These are phyloP conservation scores for Cryptus armator DNA, from an alignment of 2,888 invertebrate species.

Conservation along the genomic window DNA sequence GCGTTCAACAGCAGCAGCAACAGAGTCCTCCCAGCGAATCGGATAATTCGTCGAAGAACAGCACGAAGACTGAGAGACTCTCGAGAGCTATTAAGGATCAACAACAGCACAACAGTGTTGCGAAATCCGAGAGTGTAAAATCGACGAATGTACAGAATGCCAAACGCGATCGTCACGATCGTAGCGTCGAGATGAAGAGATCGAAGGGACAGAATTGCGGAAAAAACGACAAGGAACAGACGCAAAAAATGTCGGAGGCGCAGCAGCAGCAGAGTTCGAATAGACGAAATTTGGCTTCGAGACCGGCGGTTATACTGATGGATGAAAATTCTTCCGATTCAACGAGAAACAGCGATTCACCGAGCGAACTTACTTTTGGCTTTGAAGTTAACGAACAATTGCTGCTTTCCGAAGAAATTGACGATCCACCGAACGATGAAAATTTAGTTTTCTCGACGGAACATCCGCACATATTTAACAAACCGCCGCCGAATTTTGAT, in stretches of 20 bases:
- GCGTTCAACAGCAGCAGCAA: slow-evolving; percentile 67
- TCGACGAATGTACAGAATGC: slow-evolving; percentile 62
- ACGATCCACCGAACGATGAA: slow-evolving; percentile 70
- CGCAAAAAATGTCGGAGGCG: slow-evolving; percentile 68
- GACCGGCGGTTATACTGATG: slow-evolving; percentile 91
- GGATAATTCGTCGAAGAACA: slow-evolving; percentile 65
- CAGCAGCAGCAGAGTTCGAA: slow-evolving; percentile 63
- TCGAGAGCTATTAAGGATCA: slow-evolving; percentile 74
- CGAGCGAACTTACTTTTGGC: slow-evolving; percentile 91
- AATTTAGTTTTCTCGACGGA: slow-evolving; percentile 72
- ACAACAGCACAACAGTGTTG: slow-evolving; percentile 65
- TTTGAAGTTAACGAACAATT: slow-evolving; percentile 92
- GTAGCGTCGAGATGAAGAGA: slow-evolving; percentile 70
- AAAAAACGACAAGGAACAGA: slow-evolving; percentile 72
- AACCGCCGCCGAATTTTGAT: slow-evolving; percentile 77
- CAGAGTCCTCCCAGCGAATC: slow-evolving; percentile 67
- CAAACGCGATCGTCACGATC: slow-evolving; percentile 63
- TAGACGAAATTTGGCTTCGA: slow-evolving; percentile 71
- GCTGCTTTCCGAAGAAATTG: slow-evolving; percentile 85
- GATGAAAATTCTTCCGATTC: slow-evolving; percentile 85
- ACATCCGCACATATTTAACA: slow-evolving; percentile 72
- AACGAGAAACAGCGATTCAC: slow-evolving; percentile 83
- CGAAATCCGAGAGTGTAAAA: slow-evolving; percentile 68
- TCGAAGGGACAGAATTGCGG: slow-evolving; percentile 68
- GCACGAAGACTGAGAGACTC: slow-evolving; percentile 71